Evolutionary conservation across 2,113 vertebrate species (phyloP).

Genomic region (Patagioenas fasciata): DNA sequence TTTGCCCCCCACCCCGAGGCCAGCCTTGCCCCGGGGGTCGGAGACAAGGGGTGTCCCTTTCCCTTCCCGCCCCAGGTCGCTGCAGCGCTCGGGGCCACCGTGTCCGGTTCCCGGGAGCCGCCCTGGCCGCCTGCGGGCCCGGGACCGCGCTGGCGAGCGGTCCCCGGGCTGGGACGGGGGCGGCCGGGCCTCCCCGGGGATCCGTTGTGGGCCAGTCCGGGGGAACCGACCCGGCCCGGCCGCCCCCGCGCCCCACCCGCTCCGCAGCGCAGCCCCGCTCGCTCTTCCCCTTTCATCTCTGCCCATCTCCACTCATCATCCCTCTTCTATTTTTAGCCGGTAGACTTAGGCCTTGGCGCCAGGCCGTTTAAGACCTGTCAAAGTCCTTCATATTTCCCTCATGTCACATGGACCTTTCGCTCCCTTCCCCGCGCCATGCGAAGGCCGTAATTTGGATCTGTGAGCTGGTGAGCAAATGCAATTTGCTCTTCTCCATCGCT

Average conservation of each 20-base stretch:
- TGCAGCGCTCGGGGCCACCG: not conserved
- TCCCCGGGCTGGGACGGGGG: fast-evolving
- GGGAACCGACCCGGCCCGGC: not conserved
- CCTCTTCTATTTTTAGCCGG: constrained; percentile 89
- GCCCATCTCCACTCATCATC: constrained; percentile 85
- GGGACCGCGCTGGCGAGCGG: not conserved
- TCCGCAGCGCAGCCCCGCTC: not conserved
- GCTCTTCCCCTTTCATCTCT: constrained; percentile 81
- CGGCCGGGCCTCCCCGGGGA: not conserved
- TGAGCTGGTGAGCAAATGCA: constrained; percentile 72
- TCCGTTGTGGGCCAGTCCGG: not conserved
- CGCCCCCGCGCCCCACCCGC: not conserved
- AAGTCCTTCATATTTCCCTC: constrained; percentile 93
- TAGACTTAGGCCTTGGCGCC: constrained; percentile 92
- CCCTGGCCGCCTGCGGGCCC: not conserved
- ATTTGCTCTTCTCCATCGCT: constrained; percentile 76
- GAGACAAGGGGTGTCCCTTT: not conserved
- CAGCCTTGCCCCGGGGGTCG: not conserved
- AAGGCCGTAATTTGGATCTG: constrained; percentile 64
- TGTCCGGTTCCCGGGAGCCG: not conserved
- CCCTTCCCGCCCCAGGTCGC: too few species aligned
- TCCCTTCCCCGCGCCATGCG: constrained; percentile 73
- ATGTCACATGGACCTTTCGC: constrained; percentile 87
- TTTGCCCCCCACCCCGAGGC: too few species aligned
- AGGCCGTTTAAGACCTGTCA: constrained; percentile 97